These are phyloP conservation scores for Acipenser ruthenus DNA, from an alignment of 2,797 vertebrate species.

Conservation along the genomic window DNA sequence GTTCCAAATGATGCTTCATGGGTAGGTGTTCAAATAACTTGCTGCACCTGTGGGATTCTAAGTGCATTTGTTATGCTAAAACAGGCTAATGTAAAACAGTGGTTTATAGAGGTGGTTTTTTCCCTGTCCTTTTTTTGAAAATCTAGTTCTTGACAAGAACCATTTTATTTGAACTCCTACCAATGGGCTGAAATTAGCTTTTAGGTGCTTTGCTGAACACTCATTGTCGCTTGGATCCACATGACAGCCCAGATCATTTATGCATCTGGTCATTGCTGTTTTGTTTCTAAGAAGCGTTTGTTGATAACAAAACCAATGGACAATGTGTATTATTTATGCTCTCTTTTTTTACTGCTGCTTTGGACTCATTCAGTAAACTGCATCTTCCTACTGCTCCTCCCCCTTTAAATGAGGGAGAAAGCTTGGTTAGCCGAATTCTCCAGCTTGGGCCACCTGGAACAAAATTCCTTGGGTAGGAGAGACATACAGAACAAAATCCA, in stretches of 20 bases:
- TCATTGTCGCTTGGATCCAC: neutral
- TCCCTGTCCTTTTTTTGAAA: no score
- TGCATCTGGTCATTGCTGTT: neutral
- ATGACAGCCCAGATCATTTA: constrained; percentile 1
- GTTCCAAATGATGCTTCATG: no score
- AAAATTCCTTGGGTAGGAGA: constrained; percentile 99
- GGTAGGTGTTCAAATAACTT: no score
- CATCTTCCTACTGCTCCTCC: constrained; percentile 97
- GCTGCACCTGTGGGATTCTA: no score
- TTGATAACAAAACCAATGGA: neutral
- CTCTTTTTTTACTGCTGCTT: constrained; percentile 89
- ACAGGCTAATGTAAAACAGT: no score
- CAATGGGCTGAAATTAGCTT: no score
- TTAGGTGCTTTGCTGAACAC: no score
- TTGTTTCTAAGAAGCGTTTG: neutral
- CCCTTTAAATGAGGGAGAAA: constrained; percentile 99
- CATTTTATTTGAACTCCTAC: no score
- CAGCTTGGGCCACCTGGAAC: constrained; percentile 98
- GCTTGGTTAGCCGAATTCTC: constrained; percentile 99
- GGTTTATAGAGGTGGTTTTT: no score
- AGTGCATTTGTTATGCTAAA: no score
- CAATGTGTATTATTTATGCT: constrained; percentile 69
- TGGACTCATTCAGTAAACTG: constrained; percentile 96
- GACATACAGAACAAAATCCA: constrained; percentile 75
- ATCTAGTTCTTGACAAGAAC: no score